These are phyloP conservation scores for Drosophila saltans DNA, from an alignment of 1,140 invertebrate species.

Conservation along the genomic window DNA sequence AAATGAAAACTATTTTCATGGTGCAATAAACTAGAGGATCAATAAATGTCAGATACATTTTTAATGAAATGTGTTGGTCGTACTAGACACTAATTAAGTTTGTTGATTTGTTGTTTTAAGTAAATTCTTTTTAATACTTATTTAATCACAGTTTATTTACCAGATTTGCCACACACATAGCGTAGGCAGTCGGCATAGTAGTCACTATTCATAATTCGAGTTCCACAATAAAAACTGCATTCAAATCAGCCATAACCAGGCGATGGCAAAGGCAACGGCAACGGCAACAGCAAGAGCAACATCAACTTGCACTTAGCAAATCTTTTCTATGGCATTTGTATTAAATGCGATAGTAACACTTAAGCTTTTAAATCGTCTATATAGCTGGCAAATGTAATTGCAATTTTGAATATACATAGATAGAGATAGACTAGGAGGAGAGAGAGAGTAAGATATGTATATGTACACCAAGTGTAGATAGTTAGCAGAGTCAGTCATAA, in stretches of 20 bases:
- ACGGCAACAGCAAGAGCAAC: conserved; percentile 29
- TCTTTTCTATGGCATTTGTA: conserved; percentile 69
- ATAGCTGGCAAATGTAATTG: conserved; percentile 65
- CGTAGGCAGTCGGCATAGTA: neutral
- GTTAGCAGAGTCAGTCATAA: conserved; percentile 15
- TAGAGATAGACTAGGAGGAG: conserved; percentile 2
- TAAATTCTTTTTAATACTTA: neutral
- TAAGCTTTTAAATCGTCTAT: conserved; percentile 66
- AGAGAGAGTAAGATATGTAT: neutral
- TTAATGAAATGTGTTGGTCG: neutral
- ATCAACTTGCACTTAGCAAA: conserved; percentile 63
- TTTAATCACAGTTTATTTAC: neutral
- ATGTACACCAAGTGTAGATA: neutral
- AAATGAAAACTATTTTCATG: too few relatives aligned
- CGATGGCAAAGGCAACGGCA: neutral
- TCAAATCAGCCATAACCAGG: conserved; percentile 14
- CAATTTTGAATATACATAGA: conserved; percentile 44
- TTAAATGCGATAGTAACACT: conserved; percentile 75
- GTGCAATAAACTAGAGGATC: too few relatives aligned
- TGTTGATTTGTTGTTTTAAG: neutral
- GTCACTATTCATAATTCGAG: conserved; percentile 3
- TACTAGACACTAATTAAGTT: neutral
- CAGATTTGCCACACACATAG: neutral
- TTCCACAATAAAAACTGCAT: conserved; percentile 23
- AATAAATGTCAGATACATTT: too few relatives aligned